Evolutionary conservation across 2,113 vertebrate genomes (phyloP).

Genomic region (Bujurquina vittata): DNA sequence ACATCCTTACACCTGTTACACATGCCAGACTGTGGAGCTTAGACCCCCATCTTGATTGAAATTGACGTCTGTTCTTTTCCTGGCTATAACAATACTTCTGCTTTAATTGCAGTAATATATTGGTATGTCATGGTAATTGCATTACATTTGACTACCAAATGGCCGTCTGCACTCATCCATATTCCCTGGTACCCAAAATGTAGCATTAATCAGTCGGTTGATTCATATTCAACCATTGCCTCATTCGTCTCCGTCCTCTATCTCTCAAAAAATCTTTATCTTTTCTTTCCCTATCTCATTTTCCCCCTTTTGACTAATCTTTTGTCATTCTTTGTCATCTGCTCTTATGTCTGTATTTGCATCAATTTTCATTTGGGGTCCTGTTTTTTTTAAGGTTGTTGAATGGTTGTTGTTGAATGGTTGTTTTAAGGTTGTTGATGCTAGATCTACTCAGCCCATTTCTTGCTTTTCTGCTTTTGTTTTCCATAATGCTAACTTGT

Average conservation of each 20-base stretch:
- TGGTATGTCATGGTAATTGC: conserved; percentile 71
- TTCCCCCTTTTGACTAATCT: background rate
- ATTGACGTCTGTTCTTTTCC: conserved; percentile 66
- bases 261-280: background rate
- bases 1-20: conserved; percentile 21
- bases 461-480: conserved; percentile 14
- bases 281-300: background rate
- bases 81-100: conserved; percentile 69
- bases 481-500: background rate
- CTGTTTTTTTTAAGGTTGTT: background rate
- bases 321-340: background rate
- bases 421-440: background rate
- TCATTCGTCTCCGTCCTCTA: conserved; percentile 40
- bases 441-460: conserved; percentile 23
- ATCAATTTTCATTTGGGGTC: background rate
- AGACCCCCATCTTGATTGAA: conserved; percentile 59
- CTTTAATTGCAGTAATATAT: conserved; percentile 74
- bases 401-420: background rate
- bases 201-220: conserved; percentile 69
- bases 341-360: background rate
- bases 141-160: conserved; percentile 77
- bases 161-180: conserved; percentile 63
- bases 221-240: conserved; percentile 64
- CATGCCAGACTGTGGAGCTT: conserved; percentile 26
- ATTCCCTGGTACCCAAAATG: conserved; percentile 58